Percentiles rank a stretch among this genome's conserved stretches.
These are phyloP conservation scores for Thermophis baileyi DNA, from an alignment of 2,113 vertebrate species.

Conservation along the genomic window DNA sequence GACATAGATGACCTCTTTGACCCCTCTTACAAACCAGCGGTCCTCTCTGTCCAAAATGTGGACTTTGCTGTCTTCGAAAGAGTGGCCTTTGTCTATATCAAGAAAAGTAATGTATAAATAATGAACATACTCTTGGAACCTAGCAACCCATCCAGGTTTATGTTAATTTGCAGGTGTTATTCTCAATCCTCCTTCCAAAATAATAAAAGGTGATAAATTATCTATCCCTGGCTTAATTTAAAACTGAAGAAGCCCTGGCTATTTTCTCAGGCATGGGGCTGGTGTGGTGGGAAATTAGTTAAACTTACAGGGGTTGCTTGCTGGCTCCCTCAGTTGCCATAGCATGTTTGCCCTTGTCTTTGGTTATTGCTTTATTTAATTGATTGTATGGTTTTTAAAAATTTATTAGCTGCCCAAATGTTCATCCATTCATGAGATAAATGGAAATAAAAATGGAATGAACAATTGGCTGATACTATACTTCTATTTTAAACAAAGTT, in stretches of 20 bases:
- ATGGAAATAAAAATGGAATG: no score
- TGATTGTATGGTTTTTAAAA: neutral
- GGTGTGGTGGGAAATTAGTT: neutral
- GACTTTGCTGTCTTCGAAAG: no score
- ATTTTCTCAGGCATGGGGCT: neutral
- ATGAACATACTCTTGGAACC: neutral
- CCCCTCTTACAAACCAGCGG: no score
- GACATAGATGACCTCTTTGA: no score
- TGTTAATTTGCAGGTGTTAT: neutral
- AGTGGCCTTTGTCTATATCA: no score
- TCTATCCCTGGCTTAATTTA: neutral
- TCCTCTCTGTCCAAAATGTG: no score
- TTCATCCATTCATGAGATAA: no score
- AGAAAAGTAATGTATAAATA: neutral
- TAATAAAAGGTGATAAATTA: neutral
- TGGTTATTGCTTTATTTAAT: neutral
- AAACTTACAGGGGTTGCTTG: neutral
- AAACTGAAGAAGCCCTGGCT: neutral
- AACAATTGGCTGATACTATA: no score
- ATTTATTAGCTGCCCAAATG: no score
- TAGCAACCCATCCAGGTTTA: neutral
- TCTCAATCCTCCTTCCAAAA: neutral
- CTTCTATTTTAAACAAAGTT: no score
- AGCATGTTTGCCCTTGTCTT: neutral
- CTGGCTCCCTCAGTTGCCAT: neutral